Base-by-base conservation (phyloP, 1,140 invertebrate genomes). In the Nasonia longicornis region DNA sequence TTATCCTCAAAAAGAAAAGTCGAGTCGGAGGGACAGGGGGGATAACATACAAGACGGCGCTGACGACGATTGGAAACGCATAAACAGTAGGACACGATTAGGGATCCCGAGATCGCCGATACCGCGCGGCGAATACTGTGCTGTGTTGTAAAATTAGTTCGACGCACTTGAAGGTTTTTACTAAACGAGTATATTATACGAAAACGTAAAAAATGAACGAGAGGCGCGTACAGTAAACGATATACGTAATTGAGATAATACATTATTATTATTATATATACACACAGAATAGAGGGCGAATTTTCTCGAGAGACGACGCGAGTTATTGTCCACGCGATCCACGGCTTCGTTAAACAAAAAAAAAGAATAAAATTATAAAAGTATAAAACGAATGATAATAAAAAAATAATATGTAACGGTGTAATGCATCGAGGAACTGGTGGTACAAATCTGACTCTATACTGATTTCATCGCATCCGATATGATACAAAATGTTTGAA, bases 141-240 rank as follows among this genome's bases (percentile, higher is more conserved):
- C 89, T 90, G 90, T 91, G 90, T 90, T 91, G 87, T 89, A 90
- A 90, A 89, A 87, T 89, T 90, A 90, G 87, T 89, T 90, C 84
- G 85, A 89, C 87, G 31, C 31, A 87, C 88, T 88, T 89, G 88
- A 89, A 82, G 81, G 63, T 82, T 82, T 82, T 78, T 78, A 83
- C 70, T 83, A 52, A 42, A 26, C 31, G 29, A 69, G 14, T 71
- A 42, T 2, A 31, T 35, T 2, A 31, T 35, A 10, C 1, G 35
- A 7, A 31, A 16, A 31, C 26, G 26, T 26, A 20, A 31, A 74
- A 58, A 20, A 38, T 2, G 7, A 38, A 38, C 10, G 1, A 31
- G 64, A 52, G 38, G 45, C 70, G 26, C 35, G 48, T 73, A 48
- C 48, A 35, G 69, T 66, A 77, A 42, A 78, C 84, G 86, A 87